phyloP scores from a whole-genome alignment of 1,140 invertebrate species.

The Drosophila serrata region DNA sequence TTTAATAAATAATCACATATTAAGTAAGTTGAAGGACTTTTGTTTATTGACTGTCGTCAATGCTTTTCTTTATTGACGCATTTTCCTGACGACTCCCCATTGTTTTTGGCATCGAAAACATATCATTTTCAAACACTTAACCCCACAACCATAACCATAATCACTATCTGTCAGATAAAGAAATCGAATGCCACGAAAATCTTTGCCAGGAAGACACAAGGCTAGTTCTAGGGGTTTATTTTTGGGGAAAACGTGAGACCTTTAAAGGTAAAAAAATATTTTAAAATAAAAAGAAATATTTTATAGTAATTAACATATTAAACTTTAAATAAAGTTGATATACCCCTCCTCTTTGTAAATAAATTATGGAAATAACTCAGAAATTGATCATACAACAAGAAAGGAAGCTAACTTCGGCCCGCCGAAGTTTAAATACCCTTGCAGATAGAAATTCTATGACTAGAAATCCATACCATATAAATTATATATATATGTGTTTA shows the following conservation, averaged over 20 bases:
- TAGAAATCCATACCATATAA: too few species aligned
- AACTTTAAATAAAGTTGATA: too few species aligned
- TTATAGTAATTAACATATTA: too few species aligned
- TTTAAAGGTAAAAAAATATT: neutral
- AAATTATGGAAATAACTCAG: too few species aligned
- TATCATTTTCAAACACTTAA: neutral
- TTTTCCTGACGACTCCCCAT: constrained; percentile 1
- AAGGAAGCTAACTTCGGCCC: too few species aligned
- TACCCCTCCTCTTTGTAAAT: too few species aligned
- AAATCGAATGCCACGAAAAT: neutral
- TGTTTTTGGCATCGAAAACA: neutral
- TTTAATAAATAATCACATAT: neutral
- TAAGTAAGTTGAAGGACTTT: neutral
- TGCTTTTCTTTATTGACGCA: constrained; percentile 5
- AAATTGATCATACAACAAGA: too few species aligned
- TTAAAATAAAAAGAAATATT: too few species aligned
- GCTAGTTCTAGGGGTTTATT: neutral
- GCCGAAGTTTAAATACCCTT: too few species aligned
- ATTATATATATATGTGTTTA: too few species aligned
- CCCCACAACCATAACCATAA: neutral
- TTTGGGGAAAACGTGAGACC: neutral
- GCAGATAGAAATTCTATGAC: too few species aligned
- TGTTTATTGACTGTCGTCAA: neutral
- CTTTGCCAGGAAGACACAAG: neutral
- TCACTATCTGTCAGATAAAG: constrained; percentile 23